Evolutionary conservation across 2,888 invertebrate species (phyloP).

Genomic region (Trisateles emortualis): DNA sequence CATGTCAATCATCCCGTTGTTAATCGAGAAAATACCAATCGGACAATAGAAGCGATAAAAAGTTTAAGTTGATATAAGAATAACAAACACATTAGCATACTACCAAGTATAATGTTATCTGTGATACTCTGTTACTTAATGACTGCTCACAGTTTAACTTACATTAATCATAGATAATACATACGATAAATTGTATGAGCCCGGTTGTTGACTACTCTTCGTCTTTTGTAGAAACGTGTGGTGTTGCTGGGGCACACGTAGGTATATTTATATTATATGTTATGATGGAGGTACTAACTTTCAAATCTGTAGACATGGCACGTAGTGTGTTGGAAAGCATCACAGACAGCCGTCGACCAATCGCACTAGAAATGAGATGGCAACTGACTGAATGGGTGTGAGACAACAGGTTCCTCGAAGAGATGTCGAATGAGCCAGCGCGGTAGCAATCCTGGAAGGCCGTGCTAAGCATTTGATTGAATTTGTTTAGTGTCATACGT

Average conservation of each 20-base stretch:
- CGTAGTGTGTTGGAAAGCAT: slow-evolving; percentile 39
- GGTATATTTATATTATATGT: slow-evolving; percentile 40
- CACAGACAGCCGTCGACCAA: slow-evolving; percentile 38
- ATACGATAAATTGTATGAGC: slow-evolving; percentile 36
- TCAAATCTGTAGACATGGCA: slow-evolving; percentile 48
- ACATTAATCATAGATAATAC: slow-evolving; percentile 52
- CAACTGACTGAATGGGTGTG: slow-evolving; percentile 56
- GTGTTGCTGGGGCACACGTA: slow-evolving; percentile 5
- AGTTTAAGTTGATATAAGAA: slow-evolving; percentile 57
- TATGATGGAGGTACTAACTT: slow-evolving; percentile 55
- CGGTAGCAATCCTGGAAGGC: slow-evolving; percentile 72
- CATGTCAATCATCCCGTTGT: slow-evolving; percentile 68
- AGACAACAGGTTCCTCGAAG: slow-evolving; percentile 58
- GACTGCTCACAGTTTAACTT: slow-evolving; percentile 53
- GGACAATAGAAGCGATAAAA: slow-evolving; percentile 71
- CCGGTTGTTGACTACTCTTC: slow-evolving; percentile 24
- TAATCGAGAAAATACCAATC: slow-evolving; percentile 69
- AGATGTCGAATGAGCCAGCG: slow-evolving; percentile 56
- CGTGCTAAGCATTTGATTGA: slow-evolving; percentile 76
- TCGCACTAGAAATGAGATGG: slow-evolving; percentile 48
- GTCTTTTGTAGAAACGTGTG: slow-evolving; percentile 27
- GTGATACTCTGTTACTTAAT: slow-evolving; percentile 56
- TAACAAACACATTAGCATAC: slow-evolving; percentile 58
- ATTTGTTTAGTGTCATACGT: slow-evolving; percentile 67
- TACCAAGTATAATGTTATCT: slow-evolving; percentile 53